Base-by-base conservation (phyloP, 2,888 invertebrate species). In the Cartodere bifasciata region DNA sequence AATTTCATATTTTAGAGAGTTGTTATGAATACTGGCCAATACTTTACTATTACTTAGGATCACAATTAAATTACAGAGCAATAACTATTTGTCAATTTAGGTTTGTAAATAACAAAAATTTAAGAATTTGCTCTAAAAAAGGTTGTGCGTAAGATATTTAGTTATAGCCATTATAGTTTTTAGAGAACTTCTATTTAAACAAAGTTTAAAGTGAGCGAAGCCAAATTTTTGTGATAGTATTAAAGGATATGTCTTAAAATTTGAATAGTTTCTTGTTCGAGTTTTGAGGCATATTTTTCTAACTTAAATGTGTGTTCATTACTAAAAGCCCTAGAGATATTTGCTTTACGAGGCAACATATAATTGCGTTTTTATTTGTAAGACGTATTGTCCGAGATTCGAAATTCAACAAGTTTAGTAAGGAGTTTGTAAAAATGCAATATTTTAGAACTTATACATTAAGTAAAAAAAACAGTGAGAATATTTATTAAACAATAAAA, bases 381-480 rank as follows among this genome's bases (percentile, higher is more conserved):
- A 40, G 44, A 41, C 42, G 42, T 41, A 42, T 39, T 40, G 35
- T 34, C 40, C 39, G 44, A 41, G 40, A 40, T 41, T 39, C 16
- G 11, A 28, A 7, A 24, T 23, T 23, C 28, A 20, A 11, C 15
- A 28, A 16, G 23, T 11, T 33, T 23, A 21, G 22, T 15, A 30
- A 30, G 4, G 17, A 14, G 7, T 16, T 23, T 12, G 31, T 41
- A 34, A 35, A 37, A 44, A 38, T 37, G 44, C 42, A 43, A 43
- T 44, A 43, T 42, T 42, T 42, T 44, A 42, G 38, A 34, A 37
- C 40, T 32, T 38, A 40, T 34, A 39, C 34, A 28, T 32, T 40
- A 36, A 41, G 32, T 29, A 38, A 40, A 40, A n/a, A 50, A 44
- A 41, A 43, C 44, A 53, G 53, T 53, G 52, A 53, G 51, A 53